Percentiles rank a stretch among this genome's conserved stretches.
These are phyloP conservation scores for Gerris lacustris DNA, from an alignment of 2,888 invertebrate genomes.

Conservation along the genomic window DNA sequence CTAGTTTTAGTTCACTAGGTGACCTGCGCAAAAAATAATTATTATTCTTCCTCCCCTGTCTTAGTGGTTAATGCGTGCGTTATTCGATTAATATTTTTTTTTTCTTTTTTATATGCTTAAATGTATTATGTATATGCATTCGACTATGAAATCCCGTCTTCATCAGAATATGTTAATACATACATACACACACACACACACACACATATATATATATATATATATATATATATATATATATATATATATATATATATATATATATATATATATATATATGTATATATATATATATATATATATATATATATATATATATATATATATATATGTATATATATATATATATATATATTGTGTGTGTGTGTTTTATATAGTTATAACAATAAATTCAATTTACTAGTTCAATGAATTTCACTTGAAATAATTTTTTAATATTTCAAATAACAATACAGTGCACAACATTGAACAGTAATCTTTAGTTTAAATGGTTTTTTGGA, in stretches of 20 bases:
- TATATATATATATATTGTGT: neutral
- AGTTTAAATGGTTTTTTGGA: too few species aligned
- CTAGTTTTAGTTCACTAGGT: too few species aligned
- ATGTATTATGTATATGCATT: too few species aligned
- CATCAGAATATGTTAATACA: neutral
- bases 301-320: slow-evolving; percentile 1
- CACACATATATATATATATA: neutral
- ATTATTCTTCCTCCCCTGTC: too few species aligned
- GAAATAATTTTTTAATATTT: too few species aligned
- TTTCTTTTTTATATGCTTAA: too few species aligned
- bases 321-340: neutral
- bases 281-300: slow-evolving; percentile 1
- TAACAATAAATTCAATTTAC: neutral
- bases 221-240: neutral
- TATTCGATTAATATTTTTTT: too few species aligned
- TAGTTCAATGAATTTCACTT: neutral
- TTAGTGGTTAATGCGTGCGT: too few species aligned
- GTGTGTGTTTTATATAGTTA: neutral
- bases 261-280: neutral
- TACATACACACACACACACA: neutral
- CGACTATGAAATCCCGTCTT: neutral
- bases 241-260: neutral
- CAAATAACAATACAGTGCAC: too few species aligned
- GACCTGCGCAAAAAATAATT: too few species aligned
- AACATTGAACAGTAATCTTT: too few species aligned